Conservation (phyloP, 2,888 invertebrate species). For the Ormyrus nitidulus region DNA sequence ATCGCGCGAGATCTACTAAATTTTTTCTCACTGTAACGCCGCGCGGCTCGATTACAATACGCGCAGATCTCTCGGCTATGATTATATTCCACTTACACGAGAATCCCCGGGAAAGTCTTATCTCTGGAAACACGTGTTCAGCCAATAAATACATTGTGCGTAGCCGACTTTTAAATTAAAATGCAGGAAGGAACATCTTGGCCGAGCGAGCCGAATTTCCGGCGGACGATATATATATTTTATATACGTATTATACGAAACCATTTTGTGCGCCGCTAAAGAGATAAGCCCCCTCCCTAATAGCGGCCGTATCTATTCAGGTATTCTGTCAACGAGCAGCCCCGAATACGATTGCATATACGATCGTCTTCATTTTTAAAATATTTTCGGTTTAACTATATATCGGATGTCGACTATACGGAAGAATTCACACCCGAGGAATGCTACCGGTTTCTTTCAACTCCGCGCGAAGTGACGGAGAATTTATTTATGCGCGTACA, state of each 20-base stretch:
- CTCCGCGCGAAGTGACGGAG: too few relatives aligned
- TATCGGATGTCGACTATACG: too few relatives aligned
- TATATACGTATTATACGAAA: background rate
- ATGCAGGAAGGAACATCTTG: conserved; percentile 6
- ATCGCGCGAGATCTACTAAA: conserved; percentile 20
- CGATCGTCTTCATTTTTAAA: background rate
- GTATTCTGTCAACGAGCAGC: conserved; percentile 6
- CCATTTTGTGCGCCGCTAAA: background rate
- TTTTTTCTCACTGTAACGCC: conserved; percentile 7
- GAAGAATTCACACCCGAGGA: too few relatives aligned
- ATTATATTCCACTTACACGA: conserved; percentile 32
- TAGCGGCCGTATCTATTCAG: conserved; percentile 11
- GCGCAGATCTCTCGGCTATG: conserved; percentile 12
- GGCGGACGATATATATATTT: background rate
- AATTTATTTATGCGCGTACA: too few relatives aligned
- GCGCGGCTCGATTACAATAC: background rate
- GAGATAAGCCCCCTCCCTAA: background rate
- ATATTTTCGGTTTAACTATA: too few relatives aligned
- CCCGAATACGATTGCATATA: background rate
- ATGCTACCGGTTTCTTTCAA: too few relatives aligned
- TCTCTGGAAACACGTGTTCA: conserved; percentile 45
- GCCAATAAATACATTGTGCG: conserved; percentile 36
- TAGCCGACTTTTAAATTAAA: conserved; percentile 21
- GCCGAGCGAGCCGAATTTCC: conserved; percentile 12
- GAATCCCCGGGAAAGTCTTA: conserved; percentile 26